Evolutionary conservation across 2,888 invertebrate species (phyloP), one percentile per base, ranked within the genome.

Genomic region (Silvanus unidentatus): DNA sequence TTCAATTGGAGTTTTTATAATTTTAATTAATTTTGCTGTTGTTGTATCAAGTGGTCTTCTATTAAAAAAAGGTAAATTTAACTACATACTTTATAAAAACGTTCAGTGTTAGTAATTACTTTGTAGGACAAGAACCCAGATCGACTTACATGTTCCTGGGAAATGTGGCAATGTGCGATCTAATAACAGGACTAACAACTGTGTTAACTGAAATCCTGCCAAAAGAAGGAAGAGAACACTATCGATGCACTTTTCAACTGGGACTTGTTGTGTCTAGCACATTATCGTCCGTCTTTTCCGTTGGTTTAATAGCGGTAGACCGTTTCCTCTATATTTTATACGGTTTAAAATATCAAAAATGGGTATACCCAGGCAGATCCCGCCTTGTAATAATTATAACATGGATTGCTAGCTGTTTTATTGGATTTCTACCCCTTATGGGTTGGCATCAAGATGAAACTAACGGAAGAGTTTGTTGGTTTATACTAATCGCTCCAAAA

Each of bases 21-120:
- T 81, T 41, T 51, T 78, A 15, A 71, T 79, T 45, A 83, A 83
- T 66, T 63, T 80, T 22, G 73, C 75, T 4, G 80, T 82, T n/a
- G 79, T 82, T 10, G 67, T 82, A 43, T 82, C 82, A n/a, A 81
- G 81, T 64, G 81, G 80, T 42, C 68, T 82, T 2, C 77, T 82
- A 54, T 68, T 82, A 16, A 78, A 73, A 62, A 79, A 77, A 74
- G 79, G 81, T 81, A 71, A 62, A 44, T 45, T n/a, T n/a, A n/a
- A n/a, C n/a, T n/a, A n/a, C n/a, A 27, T 27, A 11, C 4, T 12
- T 27, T 37, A n/a, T 37, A 2, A 22, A 39, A 11, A 39, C 11
- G 11, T 22, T 12, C n/a, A 15, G 11, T 9, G n/a, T 16, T 4
- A 30, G 42, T 39, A 16, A 16, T 40, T 52, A 22, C 35, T 39